Conservation (phyloP, 2,113 vertebrate genomes). For the Toxostoma redivivum region DNA sequence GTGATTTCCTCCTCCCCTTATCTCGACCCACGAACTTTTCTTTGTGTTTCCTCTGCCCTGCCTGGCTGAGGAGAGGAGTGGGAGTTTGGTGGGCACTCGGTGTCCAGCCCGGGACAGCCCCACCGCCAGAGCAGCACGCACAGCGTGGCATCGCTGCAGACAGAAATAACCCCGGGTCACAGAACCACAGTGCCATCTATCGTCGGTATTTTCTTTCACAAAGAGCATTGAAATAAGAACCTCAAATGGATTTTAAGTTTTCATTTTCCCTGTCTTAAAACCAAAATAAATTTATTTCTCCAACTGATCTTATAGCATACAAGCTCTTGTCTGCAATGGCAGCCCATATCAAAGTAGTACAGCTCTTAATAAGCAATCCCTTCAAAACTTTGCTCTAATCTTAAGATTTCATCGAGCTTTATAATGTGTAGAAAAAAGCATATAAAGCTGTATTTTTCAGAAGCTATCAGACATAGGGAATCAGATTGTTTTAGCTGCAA, state of each 20-base stretch:
- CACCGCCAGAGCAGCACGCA: neutral
- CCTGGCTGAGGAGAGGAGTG: neutral
- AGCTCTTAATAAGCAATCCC: neutral
- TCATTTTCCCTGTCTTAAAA: neutral
- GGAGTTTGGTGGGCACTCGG: neutral
- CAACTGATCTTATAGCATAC: neutral
- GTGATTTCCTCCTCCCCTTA: neutral
- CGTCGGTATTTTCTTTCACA: neutral
- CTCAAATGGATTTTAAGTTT: neutral
- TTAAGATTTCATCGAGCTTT: neutral
- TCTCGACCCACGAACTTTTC: neutral
- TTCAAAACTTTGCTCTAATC: neutral
- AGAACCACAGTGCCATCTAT: conserved; percentile 60
- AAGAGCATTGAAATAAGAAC: neutral
- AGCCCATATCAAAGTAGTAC: neutral
- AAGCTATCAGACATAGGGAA: neutral
- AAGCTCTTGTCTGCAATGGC: neutral
- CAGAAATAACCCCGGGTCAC: neutral
- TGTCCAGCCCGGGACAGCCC: neutral
- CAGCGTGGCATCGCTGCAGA: neutral
- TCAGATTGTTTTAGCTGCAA: neutral
- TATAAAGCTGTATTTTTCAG: neutral
- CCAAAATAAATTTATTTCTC: neutral
- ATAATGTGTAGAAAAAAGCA: neutral
- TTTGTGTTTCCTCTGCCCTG: neutral